A percentile compares a stretch with the other conserved stretches of the same genome.
Evolutionary conservation across 2,888 invertebrate species (phyloP).

Genomic region (Phania funesta): DNA sequence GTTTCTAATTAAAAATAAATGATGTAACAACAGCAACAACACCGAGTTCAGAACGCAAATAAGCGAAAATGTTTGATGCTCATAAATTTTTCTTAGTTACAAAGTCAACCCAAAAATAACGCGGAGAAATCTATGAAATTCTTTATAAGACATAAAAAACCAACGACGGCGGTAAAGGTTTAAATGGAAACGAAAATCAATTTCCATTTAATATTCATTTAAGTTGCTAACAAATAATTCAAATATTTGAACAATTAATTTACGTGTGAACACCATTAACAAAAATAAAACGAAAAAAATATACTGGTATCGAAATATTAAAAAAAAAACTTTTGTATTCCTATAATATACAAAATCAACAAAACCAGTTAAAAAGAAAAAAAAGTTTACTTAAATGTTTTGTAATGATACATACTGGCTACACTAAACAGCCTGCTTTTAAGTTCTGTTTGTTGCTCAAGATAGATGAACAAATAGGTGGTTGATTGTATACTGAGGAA

Average conservation of each 20-base stretch:
- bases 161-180: conserved; percentile 41
- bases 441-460: neutral
- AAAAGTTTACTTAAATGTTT: conserved; percentile 34
- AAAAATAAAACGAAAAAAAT: conserved; percentile 39
- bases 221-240: conserved; percentile 79
- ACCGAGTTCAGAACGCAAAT: too few relatives aligned
- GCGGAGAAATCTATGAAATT: neutral
- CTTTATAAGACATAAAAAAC: conserved; percentile 42
- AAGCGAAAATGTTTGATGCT: neutral
- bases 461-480: neutral
- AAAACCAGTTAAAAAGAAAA: conserved; percentile 53
- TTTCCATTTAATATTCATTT: conserved; percentile 78
- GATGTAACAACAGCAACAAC: too few relatives aligned
- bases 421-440: neutral
- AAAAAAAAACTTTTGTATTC: neutral
- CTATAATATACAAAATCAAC: neutral
- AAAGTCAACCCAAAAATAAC: neutral
- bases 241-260: conserved; percentile 79
- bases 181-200: conserved; percentile 52
- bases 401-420: conserved; percentile 19
- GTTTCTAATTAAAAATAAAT: too few relatives aligned
- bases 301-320: neutral
- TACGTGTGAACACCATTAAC: conserved; percentile 77
- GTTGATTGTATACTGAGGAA: neutral
- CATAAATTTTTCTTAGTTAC: neutral